phyloP scores from a whole-genome alignment of 1,140 invertebrate species.

The Polypedilum vanderplanki region DNA sequence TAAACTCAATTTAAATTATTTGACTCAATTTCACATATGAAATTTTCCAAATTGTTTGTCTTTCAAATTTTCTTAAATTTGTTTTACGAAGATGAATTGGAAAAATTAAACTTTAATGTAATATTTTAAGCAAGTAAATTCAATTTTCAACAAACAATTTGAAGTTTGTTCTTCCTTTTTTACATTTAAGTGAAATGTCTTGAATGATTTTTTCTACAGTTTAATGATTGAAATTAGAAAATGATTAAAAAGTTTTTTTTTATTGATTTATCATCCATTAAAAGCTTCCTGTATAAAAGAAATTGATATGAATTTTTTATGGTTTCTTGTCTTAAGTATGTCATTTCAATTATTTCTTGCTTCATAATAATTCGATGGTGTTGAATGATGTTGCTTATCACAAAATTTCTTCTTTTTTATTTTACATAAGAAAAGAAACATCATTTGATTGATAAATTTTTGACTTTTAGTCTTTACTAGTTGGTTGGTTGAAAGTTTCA shows the following conservation, averaged over 20 bases:
- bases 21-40: neutral
- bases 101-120: neutral
- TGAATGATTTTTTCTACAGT: neutral
- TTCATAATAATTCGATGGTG: too few species aligned
- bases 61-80: neutral
- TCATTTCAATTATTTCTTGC: too few species aligned
- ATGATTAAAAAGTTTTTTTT: neutral
- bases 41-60: neutral
- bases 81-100: too few species aligned
- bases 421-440: too few species aligned
- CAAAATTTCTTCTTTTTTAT: too few species aligned
- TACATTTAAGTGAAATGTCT: neutral
- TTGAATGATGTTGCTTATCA: too few species aligned
- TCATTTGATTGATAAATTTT: too few species aligned
- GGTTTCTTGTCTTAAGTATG: too few species aligned
- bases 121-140: neutral
- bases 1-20: neutral
- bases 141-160: neutral
- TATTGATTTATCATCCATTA: slow-evolving; percentile 1
- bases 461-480: too few species aligned
- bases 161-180: neutral
- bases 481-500: too few species aligned
- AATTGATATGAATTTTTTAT: neutral
- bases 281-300: neutral
- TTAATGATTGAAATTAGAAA: neutral